These are phyloP conservation scores for Triplophysa dalaica DNA, from an alignment of 2,113 vertebrate species.

Conservation along the genomic window DNA sequence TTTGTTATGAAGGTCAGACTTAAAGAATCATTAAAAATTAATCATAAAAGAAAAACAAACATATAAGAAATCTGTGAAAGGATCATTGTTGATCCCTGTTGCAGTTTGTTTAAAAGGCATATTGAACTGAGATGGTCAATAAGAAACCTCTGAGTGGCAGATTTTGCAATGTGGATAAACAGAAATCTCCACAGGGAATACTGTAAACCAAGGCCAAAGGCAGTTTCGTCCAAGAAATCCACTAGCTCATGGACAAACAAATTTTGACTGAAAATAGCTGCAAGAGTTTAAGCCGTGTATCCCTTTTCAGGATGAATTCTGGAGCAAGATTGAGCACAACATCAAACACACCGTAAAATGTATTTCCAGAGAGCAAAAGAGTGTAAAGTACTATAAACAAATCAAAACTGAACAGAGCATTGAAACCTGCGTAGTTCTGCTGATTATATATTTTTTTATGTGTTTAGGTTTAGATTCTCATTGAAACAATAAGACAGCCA, in stretches of 20 bases:
- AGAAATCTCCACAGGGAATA: slow-evolving; percentile 23
- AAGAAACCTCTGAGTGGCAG: slow-evolving; percentile 27
- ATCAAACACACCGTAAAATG: slow-evolving; percentile 2
- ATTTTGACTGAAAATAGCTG: slow-evolving; percentile 18
- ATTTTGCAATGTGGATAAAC: slow-evolving; percentile 27
- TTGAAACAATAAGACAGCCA: too few relatives aligned
- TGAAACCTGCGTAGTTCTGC: neutral
- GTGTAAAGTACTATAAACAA: neutral
- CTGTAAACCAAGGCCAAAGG: slow-evolving; percentile 11
- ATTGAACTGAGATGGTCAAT: slow-evolving; percentile 18
- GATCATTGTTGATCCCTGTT: neutral
- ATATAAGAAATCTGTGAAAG: neutral
- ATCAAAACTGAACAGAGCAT: neutral
- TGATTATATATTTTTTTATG: neutral
- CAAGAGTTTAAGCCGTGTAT: neutral
- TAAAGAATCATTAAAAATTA: neutral
- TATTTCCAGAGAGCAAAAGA: neutral
- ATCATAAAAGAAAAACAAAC: neutral
- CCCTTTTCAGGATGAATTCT: neutral
- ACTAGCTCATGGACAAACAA: neutral
- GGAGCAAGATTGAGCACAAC: neutral
- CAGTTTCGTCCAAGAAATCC: slow-evolving; percentile 12
- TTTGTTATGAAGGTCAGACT: neutral
- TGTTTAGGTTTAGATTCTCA: too few relatives aligned
- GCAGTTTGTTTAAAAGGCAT: slow-evolving; percentile 3